phyloP scores from a whole-genome alignment of 2,113 vertebrate genomes.

The Pterophyllum scalare region DNA sequence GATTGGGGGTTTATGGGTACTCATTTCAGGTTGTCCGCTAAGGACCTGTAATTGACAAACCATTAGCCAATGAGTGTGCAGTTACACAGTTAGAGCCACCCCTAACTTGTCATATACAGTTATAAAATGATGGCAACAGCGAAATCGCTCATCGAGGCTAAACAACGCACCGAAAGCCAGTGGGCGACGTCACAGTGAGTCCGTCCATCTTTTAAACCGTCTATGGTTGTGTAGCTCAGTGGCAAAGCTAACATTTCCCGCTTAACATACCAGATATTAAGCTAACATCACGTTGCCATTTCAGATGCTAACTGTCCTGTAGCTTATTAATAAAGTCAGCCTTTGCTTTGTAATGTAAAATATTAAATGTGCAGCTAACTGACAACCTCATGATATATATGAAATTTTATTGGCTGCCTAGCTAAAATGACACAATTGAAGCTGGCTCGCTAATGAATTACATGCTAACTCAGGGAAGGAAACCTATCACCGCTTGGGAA shows the following conservation, averaged over 20 bases:
- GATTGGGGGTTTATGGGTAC: too few species aligned
- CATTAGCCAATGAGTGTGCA: too few species aligned
- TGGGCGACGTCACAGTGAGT: neutral
- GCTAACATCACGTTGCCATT: neutral
- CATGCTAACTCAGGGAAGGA: neutral
- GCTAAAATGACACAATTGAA: neutral
- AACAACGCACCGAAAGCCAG: too few species aligned
- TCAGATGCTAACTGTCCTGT: neutral
- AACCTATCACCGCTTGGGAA: neutral
- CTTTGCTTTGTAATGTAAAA: neutral
- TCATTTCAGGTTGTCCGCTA: too few species aligned
- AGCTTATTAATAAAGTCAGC: neutral
- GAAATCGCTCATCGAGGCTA: too few species aligned
- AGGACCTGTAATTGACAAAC: too few species aligned
- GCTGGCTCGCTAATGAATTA: neutral
- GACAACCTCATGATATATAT: neutral
- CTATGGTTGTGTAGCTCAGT: neutral
- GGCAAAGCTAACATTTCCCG: neutral
- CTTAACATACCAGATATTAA: neutral
- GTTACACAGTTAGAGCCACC: too few species aligned
- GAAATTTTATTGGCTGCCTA: neutral
- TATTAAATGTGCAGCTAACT: neutral
- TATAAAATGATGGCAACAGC: too few species aligned
- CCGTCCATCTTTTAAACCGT: neutral
- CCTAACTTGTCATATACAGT: too few species aligned